phyloP scores from a whole-genome alignment of 2,797 vertebrate species.

The Okamejei kenojei region DNA sequence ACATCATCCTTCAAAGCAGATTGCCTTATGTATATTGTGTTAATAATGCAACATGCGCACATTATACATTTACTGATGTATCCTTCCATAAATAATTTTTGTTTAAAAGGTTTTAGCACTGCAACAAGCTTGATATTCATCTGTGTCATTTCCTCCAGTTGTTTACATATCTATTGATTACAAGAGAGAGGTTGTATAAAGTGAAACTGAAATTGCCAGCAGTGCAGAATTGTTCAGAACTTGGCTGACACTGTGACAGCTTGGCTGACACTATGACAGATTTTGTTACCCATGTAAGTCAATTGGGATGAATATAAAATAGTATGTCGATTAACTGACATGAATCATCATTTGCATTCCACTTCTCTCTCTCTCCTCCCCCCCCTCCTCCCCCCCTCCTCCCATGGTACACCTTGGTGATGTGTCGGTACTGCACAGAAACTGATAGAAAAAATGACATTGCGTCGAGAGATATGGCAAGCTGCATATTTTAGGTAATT shows the following conservation, averaged over 20 bases:
- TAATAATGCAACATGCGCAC: neutral
- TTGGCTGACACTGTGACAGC: neutral
- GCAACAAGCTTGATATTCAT: neutral
- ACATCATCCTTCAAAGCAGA: neutral
- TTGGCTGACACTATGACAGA: neutral
- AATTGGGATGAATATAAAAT: neutral
- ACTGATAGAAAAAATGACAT: neutral
- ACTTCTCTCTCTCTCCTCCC: no score
- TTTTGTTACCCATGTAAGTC: neutral
- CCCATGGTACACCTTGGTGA: neutral
- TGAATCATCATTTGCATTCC: neutral
- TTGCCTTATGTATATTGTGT: neutral
- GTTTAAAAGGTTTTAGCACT: neutral
- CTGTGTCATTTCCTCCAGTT: neutral
- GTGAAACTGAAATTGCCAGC: neutral
- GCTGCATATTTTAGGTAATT: neutral
- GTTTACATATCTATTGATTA: neutral
- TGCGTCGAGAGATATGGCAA: neutral
- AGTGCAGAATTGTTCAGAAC: neutral
- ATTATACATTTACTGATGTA: no score
- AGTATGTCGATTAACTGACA: neutral
- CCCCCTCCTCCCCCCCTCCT: no score
- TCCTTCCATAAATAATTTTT: neutral
- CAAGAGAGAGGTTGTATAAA: neutral
- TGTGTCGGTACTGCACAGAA: neutral